Evolutionary conservation across 2,113 vertebrate species (phyloP), one percentile per base, ranked within the genome.

Genomic region (Nibea albiflora): DNA sequence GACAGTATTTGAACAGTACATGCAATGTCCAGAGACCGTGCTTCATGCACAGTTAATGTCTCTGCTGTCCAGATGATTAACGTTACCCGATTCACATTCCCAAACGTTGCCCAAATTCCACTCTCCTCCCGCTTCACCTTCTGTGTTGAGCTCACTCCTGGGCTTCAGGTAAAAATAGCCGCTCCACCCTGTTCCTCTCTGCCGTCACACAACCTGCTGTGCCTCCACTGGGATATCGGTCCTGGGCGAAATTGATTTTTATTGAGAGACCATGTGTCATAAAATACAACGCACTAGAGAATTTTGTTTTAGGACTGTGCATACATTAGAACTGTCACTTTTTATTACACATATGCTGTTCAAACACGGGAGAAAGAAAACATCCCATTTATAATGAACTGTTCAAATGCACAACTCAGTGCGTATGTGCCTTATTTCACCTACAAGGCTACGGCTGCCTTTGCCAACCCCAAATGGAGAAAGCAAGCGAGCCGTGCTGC

Each of bases 11-110:
- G 78, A 94, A 83, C 58, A 83, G 82, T 47, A 63, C 84, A 80
- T 76, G 53, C 70, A 81, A 93, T 87, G 90, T 90, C 91, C 89
- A 88, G 90, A 93, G 92, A 94, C 90, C 57, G 10, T 52, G 87
- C 92, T 91, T 94, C 93, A 94, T 92, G 90, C 93, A 89, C 94
- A 89, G 90, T 93, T 94, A 93, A 94, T 94, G 93, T 93, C 84
- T 91, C 88, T 84, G 85, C 94, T 94, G 93, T 95, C 93, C 82
- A 89, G 85, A 94, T 94, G 93, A 95, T 93, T 94, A 93, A 94
- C 94, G 88, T 83, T 87, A 84, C 88, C 84, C 66, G 79, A 88
- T 92, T 90, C 91, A 86, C 73, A 80, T 77, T 94, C 90, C 88
- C 89, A 85, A 92, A 92, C 31, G 83, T 75, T 83, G 86, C 81